A percentile compares a stretch with the other conserved stretches of the same genome.
Evolutionary conservation across 2,113 vertebrate genomes (phyloP).

Genomic region (Etheostoma spectabile): DNA sequence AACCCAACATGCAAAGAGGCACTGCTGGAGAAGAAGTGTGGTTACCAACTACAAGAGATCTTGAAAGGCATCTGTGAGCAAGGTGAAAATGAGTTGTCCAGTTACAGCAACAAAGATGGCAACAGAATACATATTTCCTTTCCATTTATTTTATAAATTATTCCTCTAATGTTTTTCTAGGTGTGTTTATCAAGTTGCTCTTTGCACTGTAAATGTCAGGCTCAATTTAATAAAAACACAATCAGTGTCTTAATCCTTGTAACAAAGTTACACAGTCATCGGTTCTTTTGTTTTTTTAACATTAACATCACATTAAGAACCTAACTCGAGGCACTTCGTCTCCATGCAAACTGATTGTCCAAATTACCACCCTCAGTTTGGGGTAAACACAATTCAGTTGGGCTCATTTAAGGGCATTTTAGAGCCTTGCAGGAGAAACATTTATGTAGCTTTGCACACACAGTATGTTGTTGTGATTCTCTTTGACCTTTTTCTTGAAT

Average conservation of each 20-base stretch:
- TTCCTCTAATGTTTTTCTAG: conserved; percentile 10
- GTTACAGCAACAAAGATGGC: conserved; percentile 4
- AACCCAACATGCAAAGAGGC: conserved; percentile 25
- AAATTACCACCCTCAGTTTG: neutral
- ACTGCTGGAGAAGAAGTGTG: neutral
- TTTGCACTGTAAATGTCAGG: conserved; percentile 44
- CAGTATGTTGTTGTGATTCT: neutral
- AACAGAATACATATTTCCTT: neutral
- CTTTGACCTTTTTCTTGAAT: neutral
- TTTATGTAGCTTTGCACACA: neutral
- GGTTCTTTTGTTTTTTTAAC: conserved; percentile 22
- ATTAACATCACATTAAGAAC: conserved; percentile 3
- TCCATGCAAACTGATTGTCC: neutral
- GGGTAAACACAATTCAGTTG: neutral
- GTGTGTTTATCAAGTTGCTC: conserved; percentile 39
- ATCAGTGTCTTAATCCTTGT: conserved; percentile 8
- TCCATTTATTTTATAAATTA: conserved; percentile 2
- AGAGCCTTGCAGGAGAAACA: neutral
- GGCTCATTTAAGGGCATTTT: neutral
- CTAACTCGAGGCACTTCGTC: neutral
- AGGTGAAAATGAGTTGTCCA: conserved; percentile 24
- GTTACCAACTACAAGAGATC: conserved; percentile 9
- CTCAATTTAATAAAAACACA: conserved; percentile 24
- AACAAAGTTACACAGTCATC: conserved; percentile 14
- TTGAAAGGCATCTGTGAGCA: conserved; percentile 3